A percentile compares a stretch with the other conserved stretches of the same genome.
Evolutionary conservation across 1,140 invertebrate genomes (phyloP).

Genomic region (Scaptomyza pallida): DNA sequence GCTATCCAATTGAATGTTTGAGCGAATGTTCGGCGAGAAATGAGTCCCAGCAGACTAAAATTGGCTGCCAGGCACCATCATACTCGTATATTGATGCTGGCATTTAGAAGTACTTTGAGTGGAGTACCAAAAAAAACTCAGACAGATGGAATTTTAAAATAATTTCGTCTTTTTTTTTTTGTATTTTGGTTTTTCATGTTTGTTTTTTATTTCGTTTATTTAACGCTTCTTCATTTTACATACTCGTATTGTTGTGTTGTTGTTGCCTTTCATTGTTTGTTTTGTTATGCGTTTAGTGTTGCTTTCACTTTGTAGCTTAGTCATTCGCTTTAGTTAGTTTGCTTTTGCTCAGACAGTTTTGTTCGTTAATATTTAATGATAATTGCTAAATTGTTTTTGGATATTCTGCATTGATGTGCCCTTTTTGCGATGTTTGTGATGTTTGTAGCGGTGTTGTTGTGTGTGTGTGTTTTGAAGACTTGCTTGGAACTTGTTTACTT

Average conservation of each 20-base stretch:
- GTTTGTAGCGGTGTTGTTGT: conserved; percentile 12
- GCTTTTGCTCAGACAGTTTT: conserved; percentile 69
- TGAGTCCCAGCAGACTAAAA: not conserved
- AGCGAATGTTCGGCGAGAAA: not conserved
- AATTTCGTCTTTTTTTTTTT: conserved; percentile 44
- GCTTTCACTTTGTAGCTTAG: conserved; percentile 47
- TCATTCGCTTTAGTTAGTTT: conserved; percentile 73
- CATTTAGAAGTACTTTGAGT: not conserved
- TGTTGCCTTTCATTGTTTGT: conserved; percentile 52
- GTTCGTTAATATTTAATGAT: conserved; percentile 66
- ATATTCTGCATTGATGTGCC: conserved; percentile 65
- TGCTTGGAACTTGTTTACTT: conserved; percentile 70
- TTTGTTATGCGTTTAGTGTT: conserved; percentile 61
- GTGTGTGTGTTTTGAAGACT: conserved; percentile 36
- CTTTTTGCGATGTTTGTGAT: conserved; percentile 7
- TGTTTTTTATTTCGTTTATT: conserved; percentile 61
- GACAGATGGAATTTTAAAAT: conserved; percentile 34
- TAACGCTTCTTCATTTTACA: conserved; percentile 71
- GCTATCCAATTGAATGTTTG: conserved; percentile 56
- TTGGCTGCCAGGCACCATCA: not conserved
- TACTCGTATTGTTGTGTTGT: conserved; percentile 60
- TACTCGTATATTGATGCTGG: not conserved
- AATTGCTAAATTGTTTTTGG: conserved; percentile 70
- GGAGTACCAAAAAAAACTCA: no score
- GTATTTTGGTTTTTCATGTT: conserved; percentile 38